A percentile compares a stretch with the other conserved stretches of the same genome.
phyloP scores from a whole-genome alignment of 2,888 invertebrate genomes.

The Phrixothrix hirtus region DNA sequence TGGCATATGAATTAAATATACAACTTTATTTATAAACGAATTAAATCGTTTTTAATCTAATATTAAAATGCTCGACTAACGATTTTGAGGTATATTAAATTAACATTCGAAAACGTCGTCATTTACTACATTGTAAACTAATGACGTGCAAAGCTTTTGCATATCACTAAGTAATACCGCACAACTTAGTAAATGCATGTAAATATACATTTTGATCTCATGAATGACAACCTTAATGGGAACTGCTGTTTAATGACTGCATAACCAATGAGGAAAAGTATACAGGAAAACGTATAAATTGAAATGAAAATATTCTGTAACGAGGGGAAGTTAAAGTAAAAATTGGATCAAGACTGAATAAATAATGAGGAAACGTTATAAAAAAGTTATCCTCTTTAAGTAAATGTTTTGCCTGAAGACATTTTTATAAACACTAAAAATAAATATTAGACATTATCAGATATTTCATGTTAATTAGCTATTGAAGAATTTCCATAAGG shows the following conservation, averaged over 20 bases:
- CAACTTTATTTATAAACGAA: no score
- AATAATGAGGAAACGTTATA: slow-evolving; percentile 12
- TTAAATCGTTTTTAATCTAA: no score
- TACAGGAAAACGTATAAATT: slow-evolving; percentile 25
- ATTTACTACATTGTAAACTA: not conserved
- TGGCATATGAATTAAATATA: no score
- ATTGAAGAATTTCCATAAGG: no score
- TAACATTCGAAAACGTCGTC: not conserved
- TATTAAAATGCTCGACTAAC: no score
- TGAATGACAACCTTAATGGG: slow-evolving; percentile 26
- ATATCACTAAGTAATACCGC: not conserved
- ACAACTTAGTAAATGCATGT: slow-evolving; percentile 20
- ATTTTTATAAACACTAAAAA: no score
- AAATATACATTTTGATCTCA: slow-evolving; percentile 24
- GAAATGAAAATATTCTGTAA: slow-evolving; percentile 20
- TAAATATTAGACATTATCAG: no score
- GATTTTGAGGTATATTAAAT: no score
- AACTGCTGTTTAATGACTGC: slow-evolving; percentile 28
- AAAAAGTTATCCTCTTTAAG: no score
- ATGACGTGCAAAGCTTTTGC: not conserved
- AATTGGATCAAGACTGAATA: slow-evolving; percentile 21
- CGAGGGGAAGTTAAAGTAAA: slow-evolving; percentile 12
- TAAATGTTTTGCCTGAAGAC: no score
- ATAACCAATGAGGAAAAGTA: slow-evolving; percentile 28
- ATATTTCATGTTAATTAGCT: no score